Evolutionary conservation across 2,797 vertebrate genomes (phyloP).

Genomic region (Cyprinodon diabolis): DNA sequence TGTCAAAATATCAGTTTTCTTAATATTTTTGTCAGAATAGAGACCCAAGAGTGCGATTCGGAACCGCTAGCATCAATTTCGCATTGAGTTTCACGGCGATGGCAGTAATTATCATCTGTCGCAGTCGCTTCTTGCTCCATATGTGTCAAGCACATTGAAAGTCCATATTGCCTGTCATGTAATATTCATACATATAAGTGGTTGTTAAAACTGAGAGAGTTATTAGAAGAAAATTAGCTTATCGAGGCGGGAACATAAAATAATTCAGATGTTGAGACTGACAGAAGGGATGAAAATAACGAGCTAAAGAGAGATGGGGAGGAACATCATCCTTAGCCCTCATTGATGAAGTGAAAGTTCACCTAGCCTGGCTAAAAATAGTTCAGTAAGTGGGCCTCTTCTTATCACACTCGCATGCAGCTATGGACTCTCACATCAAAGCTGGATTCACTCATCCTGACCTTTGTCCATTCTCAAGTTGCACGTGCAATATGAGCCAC

Average conservation of each 20-base stretch:
- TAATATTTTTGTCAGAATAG: too few relatives aligned
- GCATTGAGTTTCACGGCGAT: too few relatives aligned
- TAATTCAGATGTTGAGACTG: background rate
- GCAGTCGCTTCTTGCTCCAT: too few relatives aligned
- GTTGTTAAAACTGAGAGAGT: background rate
- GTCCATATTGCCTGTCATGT: background rate
- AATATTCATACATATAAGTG: background rate
- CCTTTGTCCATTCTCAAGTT: conserved; percentile 54
- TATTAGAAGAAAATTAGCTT: background rate
- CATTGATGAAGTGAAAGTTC: conserved; percentile 56
- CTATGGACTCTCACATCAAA: conserved; percentile 69
- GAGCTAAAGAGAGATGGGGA: conserved; percentile 20
- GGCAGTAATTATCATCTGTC: too few relatives aligned
- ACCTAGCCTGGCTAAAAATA: conserved; percentile 61
- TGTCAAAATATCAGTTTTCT: too few relatives aligned
- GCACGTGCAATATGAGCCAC: conserved; percentile 14
- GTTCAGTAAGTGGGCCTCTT: conserved; percentile 31
- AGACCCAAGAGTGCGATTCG: too few relatives aligned
- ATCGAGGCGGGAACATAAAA: background rate
- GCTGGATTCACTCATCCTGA: conserved; percentile 59
- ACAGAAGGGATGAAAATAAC: background rate
- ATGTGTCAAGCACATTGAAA: background rate
- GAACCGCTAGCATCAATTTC: too few relatives aligned
- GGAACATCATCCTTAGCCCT: conserved; percentile 37
- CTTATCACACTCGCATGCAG: conserved; percentile 12